Percentiles rank a stretch among this genome's conserved stretches.
These are phyloP conservation scores for Physella acuta DNA, from an alignment of 1,140 invertebrate genomes.

Conservation along the genomic window DNA sequence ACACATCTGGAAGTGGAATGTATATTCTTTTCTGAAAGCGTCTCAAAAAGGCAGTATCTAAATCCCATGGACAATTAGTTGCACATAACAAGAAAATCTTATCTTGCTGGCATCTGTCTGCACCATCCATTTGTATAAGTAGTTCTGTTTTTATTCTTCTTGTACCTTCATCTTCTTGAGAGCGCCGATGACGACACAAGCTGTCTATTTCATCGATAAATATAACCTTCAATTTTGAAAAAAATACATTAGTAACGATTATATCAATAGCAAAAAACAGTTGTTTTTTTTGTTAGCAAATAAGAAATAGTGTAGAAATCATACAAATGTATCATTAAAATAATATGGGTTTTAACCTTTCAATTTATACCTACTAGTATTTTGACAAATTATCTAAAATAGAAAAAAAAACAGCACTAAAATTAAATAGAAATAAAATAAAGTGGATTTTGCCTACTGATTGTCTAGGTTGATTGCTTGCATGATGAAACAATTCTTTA, in stretches of 20 bases:
- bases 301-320: neutral
- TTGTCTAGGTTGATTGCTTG: slow-evolving; percentile 50
- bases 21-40: slow-evolving; percentile 67
- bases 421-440: too few relatives aligned
- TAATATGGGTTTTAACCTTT: too few relatives aligned
- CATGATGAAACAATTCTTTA: slow-evolving; percentile 60
- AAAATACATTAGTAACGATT: neutral
- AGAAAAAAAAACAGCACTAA: too few relatives aligned
- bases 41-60: slow-evolving; percentile 67
- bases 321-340: neutral
- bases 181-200: slow-evolving; percentile 62
- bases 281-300: neutral
- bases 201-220: slow-evolving; percentile 69
- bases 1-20: slow-evolving; percentile 65
- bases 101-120: slow-evolving; percentile 44
- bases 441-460: slow-evolving; percentile 42
- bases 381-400: too few relatives aligned
- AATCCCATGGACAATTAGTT: slow-evolving; percentile 71
- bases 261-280: neutral
- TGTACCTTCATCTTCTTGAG: slow-evolving; percentile 63
- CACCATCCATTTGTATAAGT: slow-evolving; percentile 63
- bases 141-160: slow-evolving; percentile 66
- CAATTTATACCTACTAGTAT: too few relatives aligned
- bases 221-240: slow-evolving; percentile 53
- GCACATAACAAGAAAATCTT: slow-evolving; percentile 64